Base-by-base conservation (phyloP, 35 echinoderm and acorn worm species). In the Ophiothrix spiculata region DNA sequence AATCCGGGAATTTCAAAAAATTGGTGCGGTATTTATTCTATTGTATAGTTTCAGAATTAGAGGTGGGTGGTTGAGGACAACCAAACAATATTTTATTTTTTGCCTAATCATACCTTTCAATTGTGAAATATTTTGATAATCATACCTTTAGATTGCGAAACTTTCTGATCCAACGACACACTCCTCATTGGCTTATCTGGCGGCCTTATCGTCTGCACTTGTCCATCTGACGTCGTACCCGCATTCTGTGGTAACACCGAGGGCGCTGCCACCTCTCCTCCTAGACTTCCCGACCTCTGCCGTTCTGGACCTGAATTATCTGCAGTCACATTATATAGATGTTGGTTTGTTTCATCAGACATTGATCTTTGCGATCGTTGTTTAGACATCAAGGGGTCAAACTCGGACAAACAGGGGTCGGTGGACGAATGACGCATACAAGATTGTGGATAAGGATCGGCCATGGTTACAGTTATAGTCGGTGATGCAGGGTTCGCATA, bases 161-260 rank as follows among this genome's bases (percentile, higher is more conserved):
- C 75, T 74, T 83, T 56, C 33, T 83, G 78, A 49, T 92, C 90
- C 84, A 92, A 39, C 14, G 90, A 92, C 6, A 92, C 31, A 69
- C 90, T 92, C 21, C 90, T 45, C 1, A 76, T 77, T 10, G 90
- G 79, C 21, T 38, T 80, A 36, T 87, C 77, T 36, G 38, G 76
- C 31, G 35, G 39, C 37, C 34, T 82, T n/a, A n/a, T n/a, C 19
- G 14, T 32, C 28, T 64, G 23, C 32, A 74, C 46, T 39, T 32
- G 33, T 8, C 32, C 40, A 38, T 39, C 28, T 15, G 23, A 12
- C 28, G 28, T 35, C 33, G 16, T 39, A 37, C 63, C 21, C 60
- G 35, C 39, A 29, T 74, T 75, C 77, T 37, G 90, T 41, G 28
- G n/a, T n/a, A 40, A 75, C 41, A 35, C 40, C 54, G 31, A 79